Conservation (phyloP, 2,113 vertebrate species). For the Sylvietta virens region DNA sequence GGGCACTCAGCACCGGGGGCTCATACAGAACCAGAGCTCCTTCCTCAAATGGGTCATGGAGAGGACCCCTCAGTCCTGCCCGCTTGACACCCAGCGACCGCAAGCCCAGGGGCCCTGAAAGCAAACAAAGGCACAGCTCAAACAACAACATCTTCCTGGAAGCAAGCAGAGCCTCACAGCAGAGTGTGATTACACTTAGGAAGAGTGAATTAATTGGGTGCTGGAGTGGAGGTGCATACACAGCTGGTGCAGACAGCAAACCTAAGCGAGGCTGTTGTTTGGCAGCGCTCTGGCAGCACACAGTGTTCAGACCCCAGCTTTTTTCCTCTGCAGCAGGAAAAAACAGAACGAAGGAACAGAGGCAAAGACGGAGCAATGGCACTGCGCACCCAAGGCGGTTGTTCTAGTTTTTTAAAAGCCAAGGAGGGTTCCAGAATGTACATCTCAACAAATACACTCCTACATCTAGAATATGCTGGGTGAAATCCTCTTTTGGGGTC, state of each 20-base stretch:
- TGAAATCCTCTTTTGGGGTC: neutral
- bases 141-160: neutral
- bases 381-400: fast-evolving
- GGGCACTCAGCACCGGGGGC: conserved; percentile 81
- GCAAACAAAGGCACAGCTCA: conserved; percentile 15
- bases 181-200: neutral
- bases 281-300: neutral
- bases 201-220: neutral
- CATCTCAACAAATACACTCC: neutral
- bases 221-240: neutral
- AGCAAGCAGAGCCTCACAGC: neutral
- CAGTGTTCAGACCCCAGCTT: neutral
- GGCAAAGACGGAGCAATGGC: neutral
- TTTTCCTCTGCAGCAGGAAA: neutral
- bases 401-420: neutral
- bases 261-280: fast-evolving
- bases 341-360: neutral
- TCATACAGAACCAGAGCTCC: conserved; percentile 90
- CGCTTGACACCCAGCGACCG: conserved; percentile 87
- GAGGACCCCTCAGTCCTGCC: conserved; percentile 81
- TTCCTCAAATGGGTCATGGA: conserved; percentile 92
- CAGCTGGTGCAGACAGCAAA: neutral
- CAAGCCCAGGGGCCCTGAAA: conserved; percentile 83
- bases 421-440: neutral
- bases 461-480: neutral